Conservation (phyloP, 2,888 invertebrate species). For the Melieria omissa region DNA sequence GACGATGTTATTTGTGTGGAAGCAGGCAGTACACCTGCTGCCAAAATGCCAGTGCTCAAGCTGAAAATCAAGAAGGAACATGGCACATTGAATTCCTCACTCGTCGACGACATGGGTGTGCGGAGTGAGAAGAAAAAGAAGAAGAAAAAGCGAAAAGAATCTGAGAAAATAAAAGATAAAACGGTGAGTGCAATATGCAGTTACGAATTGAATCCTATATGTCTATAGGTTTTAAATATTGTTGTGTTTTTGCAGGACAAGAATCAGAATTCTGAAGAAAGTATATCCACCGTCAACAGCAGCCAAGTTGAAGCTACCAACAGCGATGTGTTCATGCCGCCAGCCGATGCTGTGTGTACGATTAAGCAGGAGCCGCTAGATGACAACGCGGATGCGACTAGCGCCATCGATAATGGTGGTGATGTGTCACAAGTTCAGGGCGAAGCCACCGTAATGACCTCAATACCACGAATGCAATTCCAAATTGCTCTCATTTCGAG, state of each 20-base stretch:
- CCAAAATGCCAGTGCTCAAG: conserved; percentile 55
- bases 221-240: no score
- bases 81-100: conserved; percentile 63
- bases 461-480: conserved; percentile 57
- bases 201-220: neutral
- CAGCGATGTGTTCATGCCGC: conserved; percentile 22
- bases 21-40: conserved; percentile 33
- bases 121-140: conserved; percentile 54
- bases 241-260: conserved; percentile 31
- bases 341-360: conserved; percentile 41
- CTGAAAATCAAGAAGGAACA: conserved; percentile 66
- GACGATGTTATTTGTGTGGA: conserved; percentile 35
- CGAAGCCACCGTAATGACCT: conserved; percentile 55
- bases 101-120: conserved; percentile 56
- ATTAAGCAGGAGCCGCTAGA: conserved; percentile 56
- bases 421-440: conserved; percentile 35
- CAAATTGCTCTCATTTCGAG: conserved; percentile 53
- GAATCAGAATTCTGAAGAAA: conserved; percentile 37
- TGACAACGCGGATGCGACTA: conserved; percentile 26
- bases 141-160: conserved; percentile 61
- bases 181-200: conserved; percentile 17
- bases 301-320: neutral
- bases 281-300: neutral
- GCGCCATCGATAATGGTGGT: conserved; percentile 17
- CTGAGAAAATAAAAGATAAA: conserved; percentile 45